These are phyloP conservation scores for Sebastes oblongus DNA, from an alignment of 2,797 vertebrate species.

Conservation along the genomic window DNA sequence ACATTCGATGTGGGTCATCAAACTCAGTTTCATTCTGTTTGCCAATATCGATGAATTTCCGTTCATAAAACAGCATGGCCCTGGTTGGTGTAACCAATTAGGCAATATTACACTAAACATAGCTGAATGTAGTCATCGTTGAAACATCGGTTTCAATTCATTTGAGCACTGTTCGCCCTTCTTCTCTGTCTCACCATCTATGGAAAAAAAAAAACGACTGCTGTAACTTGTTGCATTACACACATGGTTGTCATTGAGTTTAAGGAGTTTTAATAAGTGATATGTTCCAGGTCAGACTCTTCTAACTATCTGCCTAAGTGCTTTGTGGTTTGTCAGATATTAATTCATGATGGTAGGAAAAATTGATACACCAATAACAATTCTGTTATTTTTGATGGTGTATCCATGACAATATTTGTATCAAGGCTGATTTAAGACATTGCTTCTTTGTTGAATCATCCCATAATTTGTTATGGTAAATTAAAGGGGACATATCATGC, in stretches of 20 bases:
- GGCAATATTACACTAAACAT: background rate
- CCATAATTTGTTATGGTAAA: background rate
- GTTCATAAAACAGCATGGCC: background rate
- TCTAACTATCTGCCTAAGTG: background rate
- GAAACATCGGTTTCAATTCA: conserved; percentile 3
- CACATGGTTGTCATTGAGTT: conserved; percentile 21
- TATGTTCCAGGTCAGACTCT: conserved; percentile 10
- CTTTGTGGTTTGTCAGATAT: conserved; percentile 10
- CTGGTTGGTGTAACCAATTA: background rate
- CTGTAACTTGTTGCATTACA: conserved; percentile 19
- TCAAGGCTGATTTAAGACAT: background rate
- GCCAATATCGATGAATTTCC: background rate
- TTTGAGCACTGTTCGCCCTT: background rate
- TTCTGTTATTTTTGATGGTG: background rate
- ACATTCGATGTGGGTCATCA: background rate
- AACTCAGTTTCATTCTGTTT: background rate
- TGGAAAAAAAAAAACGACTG: conserved; percentile 22
- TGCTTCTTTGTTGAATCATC: background rate
- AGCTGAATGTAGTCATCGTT: conserved; percentile 15
- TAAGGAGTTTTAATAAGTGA: background rate
- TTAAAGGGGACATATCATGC: background rate
- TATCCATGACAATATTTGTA: background rate
- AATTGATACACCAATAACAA: background rate
- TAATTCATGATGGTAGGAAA: background rate
- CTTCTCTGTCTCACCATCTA: conserved; percentile 8